Evolutionary conservation across 2,888 invertebrate species (phyloP).

Genomic region (Biston betularia): DNA sequence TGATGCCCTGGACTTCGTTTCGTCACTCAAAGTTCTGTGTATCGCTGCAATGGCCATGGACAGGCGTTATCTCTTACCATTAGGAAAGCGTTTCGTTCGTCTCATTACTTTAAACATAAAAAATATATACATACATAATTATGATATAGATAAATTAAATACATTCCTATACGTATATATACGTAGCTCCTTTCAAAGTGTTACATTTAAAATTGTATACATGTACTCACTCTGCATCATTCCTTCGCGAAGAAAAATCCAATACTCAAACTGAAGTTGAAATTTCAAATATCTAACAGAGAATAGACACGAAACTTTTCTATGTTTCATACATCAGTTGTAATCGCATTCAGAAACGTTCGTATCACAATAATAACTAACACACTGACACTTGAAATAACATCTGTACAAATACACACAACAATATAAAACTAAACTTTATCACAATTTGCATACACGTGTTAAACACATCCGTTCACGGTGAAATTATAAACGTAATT

Average conservation of each 20-base stretch:
- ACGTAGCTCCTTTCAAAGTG: too few species aligned
- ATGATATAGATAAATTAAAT: too few species aligned
- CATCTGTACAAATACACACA: constrained; percentile 5
- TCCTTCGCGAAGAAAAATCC: constrained; percentile 15
- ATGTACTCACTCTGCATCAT: constrained; percentile 34
- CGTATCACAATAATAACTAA: background rate
- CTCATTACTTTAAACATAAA: too few species aligned
- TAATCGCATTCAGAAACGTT: background rate
- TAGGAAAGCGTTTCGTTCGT: too few species aligned
- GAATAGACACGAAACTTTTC: background rate
- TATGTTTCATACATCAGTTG: too few species aligned
- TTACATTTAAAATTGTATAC: constrained; percentile 15
- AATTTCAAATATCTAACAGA: constrained; percentile 2
- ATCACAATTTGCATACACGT: background rate
- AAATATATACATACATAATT: too few species aligned
- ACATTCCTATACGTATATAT: too few species aligned
- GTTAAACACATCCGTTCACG: background rate
- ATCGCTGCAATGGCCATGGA: too few species aligned
- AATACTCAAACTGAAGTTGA: background rate
- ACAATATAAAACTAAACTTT: background rate
- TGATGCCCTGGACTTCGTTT: too few species aligned
- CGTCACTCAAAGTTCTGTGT: too few species aligned
- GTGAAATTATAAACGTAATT: background rate
- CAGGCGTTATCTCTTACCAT: too few species aligned
- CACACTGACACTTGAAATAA: constrained; percentile 17